A percentile compares a stretch with the other conserved stretches of the same genome.
phyloP scores from a whole-genome alignment of 2,888 invertebrate genomes.

The Acleris emargana region DNA sequence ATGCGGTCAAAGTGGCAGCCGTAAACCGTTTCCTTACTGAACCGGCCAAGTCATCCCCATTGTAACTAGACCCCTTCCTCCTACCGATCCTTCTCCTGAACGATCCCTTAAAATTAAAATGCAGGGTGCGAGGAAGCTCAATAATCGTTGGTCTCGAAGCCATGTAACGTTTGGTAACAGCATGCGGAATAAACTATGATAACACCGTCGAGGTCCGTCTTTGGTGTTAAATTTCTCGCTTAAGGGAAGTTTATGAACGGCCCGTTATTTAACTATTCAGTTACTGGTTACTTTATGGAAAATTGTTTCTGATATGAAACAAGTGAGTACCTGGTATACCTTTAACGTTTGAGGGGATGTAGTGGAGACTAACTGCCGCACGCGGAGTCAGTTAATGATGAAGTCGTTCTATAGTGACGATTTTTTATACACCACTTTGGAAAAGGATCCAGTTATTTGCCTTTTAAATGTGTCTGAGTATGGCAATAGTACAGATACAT shows the following conservation, averaged over 20 bases:
- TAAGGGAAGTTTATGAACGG: constrained; percentile 28
- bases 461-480: too few relatives aligned
- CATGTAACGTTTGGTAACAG: constrained; percentile 67
- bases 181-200: constrained; percentile 75
- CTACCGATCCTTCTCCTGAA: constrained; percentile 38
- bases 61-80: constrained; percentile 49
- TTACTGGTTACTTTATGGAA: background rate
- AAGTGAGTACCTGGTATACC: too few relatives aligned
- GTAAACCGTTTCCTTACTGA: constrained; percentile 75
- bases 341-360: too few relatives aligned
- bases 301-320: too few relatives aligned
- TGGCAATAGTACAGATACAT: too few relatives aligned
- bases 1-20: constrained; percentile 65
- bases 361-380: too few relatives aligned
- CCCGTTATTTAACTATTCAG: background rate
- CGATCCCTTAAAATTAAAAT: constrained; percentile 34
- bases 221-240: constrained; percentile 61
- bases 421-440: too few relatives aligned
- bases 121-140: constrained; percentile 45
- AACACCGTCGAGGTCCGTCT: constrained; percentile 66
- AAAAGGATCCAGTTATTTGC: too few relatives aligned
- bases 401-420: too few relatives aligned
- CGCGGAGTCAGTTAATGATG: too few relatives aligned
- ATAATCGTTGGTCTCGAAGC: constrained; percentile 45
- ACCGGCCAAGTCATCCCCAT: constrained; percentile 56